phyloP scores from a whole-genome alignment of 1,140 invertebrate species.

The Bombus cullumanus region DNA sequence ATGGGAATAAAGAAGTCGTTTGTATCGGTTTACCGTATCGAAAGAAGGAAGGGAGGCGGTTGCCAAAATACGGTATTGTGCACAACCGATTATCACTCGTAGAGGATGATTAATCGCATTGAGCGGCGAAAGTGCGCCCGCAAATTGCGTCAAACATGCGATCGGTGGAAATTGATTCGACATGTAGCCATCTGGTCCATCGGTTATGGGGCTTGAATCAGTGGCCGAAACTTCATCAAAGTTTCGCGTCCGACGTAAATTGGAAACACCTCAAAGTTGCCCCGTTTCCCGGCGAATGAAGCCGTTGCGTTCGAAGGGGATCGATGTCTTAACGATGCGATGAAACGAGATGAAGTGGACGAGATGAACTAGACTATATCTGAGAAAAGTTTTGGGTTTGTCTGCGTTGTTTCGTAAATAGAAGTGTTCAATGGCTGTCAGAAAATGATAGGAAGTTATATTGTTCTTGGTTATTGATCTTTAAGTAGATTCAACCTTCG shows the following conservation, averaged over 20 bases:
- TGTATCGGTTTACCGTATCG: constrained; percentile 25
- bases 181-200: constrained; percentile 16
- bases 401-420: not conserved
- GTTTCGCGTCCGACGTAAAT: constrained; percentile 21
- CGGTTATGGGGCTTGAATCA: constrained; percentile 29
- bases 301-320: not conserved
- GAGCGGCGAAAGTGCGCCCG: constrained; percentile 5
- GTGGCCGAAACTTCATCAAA: constrained; percentile 45
- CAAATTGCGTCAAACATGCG: constrained; percentile 41
- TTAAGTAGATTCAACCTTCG: not conserved
- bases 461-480: not conserved
- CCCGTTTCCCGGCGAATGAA: not conserved
- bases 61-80: not conserved
- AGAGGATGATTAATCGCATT: constrained; percentile 21
- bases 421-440: not conserved
- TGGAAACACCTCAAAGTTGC: constrained; percentile 22
- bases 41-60: not conserved
- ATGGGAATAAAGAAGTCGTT: constrained; percentile 18
- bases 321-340: not conserved
- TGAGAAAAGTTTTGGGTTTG: not conserved
- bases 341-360: not conserved
- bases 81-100: constrained; percentile 6
- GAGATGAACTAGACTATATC: not conserved
- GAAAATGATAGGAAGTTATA: not conserved
- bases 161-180: constrained; percentile 40